phyloP scores from a whole-genome alignment of 2,797 vertebrate genomes.

The Coccyzus lansbergi region DNA sequence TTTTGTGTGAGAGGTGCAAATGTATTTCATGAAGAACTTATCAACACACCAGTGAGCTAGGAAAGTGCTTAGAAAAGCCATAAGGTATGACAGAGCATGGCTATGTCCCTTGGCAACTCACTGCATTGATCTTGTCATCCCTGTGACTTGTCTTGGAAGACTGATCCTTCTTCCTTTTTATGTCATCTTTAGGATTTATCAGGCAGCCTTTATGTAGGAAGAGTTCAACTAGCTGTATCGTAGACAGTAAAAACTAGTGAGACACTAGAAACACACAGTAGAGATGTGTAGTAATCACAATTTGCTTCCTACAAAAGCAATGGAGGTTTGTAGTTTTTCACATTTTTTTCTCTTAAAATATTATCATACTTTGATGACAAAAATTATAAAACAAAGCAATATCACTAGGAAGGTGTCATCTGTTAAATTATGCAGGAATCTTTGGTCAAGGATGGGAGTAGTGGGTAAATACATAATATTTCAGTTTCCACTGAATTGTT shows the following conservation, averaged over 20 bases:
- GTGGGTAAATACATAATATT: not conserved
- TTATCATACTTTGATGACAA: not conserved
- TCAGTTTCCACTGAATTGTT: not conserved
- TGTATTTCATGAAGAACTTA: not conserved
- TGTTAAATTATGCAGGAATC: not conserved
- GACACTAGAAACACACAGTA: accelerated
- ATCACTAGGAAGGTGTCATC: not conserved
- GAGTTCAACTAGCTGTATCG: not conserved
- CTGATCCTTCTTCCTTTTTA: not conserved
- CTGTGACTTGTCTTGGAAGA: not conserved
- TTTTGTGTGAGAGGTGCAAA: not conserved
- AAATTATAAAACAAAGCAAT: not conserved
- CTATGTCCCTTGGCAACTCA: not conserved
- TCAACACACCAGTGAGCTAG: not conserved
- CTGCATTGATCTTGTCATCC: not conserved
- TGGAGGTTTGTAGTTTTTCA: not conserved
- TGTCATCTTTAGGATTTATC: not conserved
- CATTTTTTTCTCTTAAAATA: not conserved
- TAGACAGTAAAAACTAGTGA: not conserved
- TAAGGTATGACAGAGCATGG: not conserved
- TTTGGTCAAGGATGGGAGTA: not conserved
- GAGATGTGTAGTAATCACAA: not conserved
- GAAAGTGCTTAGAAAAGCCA: not conserved
- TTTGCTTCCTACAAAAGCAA: not conserved
- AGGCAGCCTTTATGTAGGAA: not conserved